Conservation (phyloP, 37 sponge, comb jelly and placozoan genomes). For the Chondrilla cf. caribensis region DNA sequence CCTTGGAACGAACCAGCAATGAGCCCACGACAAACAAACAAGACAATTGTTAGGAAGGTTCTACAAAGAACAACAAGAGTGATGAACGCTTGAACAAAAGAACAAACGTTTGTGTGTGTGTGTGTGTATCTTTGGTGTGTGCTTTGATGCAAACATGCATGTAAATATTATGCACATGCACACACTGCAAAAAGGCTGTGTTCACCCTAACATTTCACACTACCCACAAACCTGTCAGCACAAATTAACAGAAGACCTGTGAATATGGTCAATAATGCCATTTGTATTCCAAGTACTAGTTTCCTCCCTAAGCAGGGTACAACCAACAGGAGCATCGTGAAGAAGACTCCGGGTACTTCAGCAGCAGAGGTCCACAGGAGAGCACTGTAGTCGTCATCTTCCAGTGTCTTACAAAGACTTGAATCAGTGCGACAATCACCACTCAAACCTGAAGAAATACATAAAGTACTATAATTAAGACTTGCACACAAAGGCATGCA, state of each 20-base stretch:
- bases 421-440: too few relatives aligned
- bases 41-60: too few relatives aligned
- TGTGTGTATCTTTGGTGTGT: too few relatives aligned
- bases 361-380: conserved; percentile 75
- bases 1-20: conserved; percentile 75
- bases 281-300: conserved; percentile 58
- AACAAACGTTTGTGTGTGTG: too few relatives aligned
- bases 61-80: too few relatives aligned
- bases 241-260: conserved; percentile 78
- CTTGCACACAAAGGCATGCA: background rate
- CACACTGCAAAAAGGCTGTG: too few relatives aligned
- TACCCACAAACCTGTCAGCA: conserved; percentile 6
- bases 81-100: too few relatives aligned
- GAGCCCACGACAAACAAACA: conserved; percentile 3
- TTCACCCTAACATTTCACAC: background rate
- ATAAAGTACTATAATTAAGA: background rate
- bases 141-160: too few relatives aligned
- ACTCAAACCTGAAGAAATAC: too few relatives aligned
- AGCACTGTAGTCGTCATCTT: conserved; percentile 41
- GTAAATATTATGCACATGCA: too few relatives aligned
- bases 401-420: background rate
- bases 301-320: conserved; percentile 76
- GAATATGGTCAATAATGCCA: conserved; percentile 34
- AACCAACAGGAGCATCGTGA: conserved; percentile 64
- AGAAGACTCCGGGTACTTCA: conserved; percentile 72